Base-by-base conservation (phyloP, 2,888 invertebrate genomes). In the Chorisops tibialis region DNA sequence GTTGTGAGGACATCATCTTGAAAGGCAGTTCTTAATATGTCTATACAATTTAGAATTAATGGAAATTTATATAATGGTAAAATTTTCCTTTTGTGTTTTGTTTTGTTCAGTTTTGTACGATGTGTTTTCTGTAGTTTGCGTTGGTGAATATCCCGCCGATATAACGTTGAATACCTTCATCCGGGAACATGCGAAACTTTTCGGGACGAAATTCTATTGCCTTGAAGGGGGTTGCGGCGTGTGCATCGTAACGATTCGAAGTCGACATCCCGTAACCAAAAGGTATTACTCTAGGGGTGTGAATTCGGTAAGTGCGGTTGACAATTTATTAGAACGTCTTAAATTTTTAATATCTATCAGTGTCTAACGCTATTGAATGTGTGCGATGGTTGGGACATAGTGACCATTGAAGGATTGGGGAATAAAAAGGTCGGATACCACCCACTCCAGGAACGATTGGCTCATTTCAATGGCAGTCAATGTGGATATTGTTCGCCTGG, bases 401-500 rank as follows among this genome's bases (percentile, higher is more conserved):
- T 79, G 11, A 88, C 88, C 0, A 80, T 86, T 0, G 88, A 89
- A 75, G 86, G 87, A 0, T 73, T 88, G 37, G 88, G 88, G 1
- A 83, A 81, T 71, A 79, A 77, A 67, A 79, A 75, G 48, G 76
- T 72, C 1, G 86, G 86, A 7, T 86, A 86, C 71, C 85, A 87
- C 67, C 80, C 81, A 3, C 81, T 88, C 37, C 86, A 87, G 70
- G 78, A 73, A 22, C 73, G 81, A 4, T 73, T 87, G 21, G 85
- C 84, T 1, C 78, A 80, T 35, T 81, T 83, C 67, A 83, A 84
- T 70, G 87, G 86, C 0, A 83, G 84, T 0, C 86, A 87, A 70
- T 87, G 87, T 69, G 87, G 87, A 1, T 86, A 78, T 72, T 89
- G 89, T 69, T 84, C 85, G n/a, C 85, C 88, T 3, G 88, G 87